Evolutionary conservation across 2,888 invertebrate genomes (phyloP).

Genomic region (Euplexia lucipara): DNA sequence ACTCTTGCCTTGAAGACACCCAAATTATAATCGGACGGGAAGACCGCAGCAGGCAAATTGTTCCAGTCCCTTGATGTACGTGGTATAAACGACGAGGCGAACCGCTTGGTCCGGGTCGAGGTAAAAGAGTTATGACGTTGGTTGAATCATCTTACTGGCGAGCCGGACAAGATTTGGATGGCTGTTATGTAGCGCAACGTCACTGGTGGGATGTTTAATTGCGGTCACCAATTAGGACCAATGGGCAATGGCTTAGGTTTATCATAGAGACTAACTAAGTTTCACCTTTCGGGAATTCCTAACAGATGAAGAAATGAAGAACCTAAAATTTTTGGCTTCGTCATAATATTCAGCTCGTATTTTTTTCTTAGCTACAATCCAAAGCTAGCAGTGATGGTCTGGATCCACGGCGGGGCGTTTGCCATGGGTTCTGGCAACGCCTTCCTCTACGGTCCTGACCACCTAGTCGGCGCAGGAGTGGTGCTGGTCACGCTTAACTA

Average conservation of each 20-base stretch:
- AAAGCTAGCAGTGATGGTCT: conserved; percentile 92
- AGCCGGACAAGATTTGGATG: not conserved
- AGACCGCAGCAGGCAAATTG: too few relatives aligned
- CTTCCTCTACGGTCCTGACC: conserved; percentile 92
- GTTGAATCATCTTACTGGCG: conserved; percentile 15
- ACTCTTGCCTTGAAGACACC: too few relatives aligned
- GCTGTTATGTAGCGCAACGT: not conserved
- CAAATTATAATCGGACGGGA: too few relatives aligned
- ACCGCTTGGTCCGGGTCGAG: too few relatives aligned
- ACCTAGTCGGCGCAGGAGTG: conserved; percentile 91
- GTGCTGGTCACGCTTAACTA: conserved; percentile 93
- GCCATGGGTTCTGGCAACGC: conserved; percentile 92
- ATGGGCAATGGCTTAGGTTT: not conserved
- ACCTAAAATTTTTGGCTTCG: not conserved
- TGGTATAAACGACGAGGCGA: too few relatives aligned
- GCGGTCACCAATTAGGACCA: conserved; percentile 6
- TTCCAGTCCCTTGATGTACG: too few relatives aligned
- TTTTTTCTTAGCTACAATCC: conserved; percentile 84
- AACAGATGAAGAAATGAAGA: not conserved
- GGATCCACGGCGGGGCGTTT: conserved; percentile 93
- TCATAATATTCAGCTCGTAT: not conserved
- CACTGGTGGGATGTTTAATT: conserved; percentile 12
- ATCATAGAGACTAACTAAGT: not conserved
- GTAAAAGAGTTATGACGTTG: conserved; percentile 6
- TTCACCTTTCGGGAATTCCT: not conserved